These are phyloP conservation scores for Drosophila emarginata DNA, from an alignment of 2,888 invertebrate genomes.

Conservation along the genomic window DNA sequence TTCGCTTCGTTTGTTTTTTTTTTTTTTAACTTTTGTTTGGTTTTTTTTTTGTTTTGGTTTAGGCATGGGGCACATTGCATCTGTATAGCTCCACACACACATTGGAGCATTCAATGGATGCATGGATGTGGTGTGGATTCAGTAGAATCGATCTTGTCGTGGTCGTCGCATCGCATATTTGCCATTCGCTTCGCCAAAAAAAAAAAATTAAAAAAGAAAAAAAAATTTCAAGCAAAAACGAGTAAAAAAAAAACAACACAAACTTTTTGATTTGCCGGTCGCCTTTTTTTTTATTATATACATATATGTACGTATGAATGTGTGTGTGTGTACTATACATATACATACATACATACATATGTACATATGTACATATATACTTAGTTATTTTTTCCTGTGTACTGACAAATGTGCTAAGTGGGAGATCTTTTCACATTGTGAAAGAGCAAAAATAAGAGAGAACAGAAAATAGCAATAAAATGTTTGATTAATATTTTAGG, in stretches of 20 bases:
- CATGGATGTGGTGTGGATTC: conserved; percentile 55
- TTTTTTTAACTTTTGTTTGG: conserved; percentile 6
- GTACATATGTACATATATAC: no score
- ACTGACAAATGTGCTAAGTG: background rate
- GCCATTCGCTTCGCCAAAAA: conserved; percentile 11
- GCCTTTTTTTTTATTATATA: background rate
- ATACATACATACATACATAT: background rate
- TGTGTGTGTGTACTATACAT: no score
- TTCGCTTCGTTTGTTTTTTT: conserved; percentile 26
- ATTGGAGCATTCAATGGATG: conserved; percentile 24
- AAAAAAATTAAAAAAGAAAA: background rate
- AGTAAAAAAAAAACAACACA: background rate
- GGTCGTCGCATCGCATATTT: conserved; percentile 76
- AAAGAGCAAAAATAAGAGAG: background rate
- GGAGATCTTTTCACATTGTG: background rate
- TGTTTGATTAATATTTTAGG: background rate
- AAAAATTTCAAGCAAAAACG: background rate
- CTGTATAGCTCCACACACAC: conserved; percentile 21
- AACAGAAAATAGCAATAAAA: background rate
- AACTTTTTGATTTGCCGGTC: background rate
- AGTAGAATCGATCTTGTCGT: conserved; percentile 82
- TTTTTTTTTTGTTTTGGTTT: conserved; percentile 23
- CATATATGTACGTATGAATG: background rate
- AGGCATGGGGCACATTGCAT: conserved; percentile 22
- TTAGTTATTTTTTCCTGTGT: background rate